phyloP scores from a whole-genome alignment of 2,113 vertebrate species.

The Lophura nycthemera region DNA sequence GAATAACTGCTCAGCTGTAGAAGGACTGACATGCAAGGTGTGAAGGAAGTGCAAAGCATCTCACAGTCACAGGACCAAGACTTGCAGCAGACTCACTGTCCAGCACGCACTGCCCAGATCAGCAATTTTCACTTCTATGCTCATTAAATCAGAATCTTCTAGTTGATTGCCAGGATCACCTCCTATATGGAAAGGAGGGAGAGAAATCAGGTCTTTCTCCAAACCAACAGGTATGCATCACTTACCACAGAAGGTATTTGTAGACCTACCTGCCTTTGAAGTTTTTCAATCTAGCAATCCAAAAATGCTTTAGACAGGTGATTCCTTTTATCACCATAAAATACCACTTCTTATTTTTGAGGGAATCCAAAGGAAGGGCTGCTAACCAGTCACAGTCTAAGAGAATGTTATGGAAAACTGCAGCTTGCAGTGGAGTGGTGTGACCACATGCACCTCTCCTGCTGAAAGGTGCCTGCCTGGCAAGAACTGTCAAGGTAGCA shows the following conservation, averaged over 20 bases:
- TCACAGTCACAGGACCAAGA: accelerated
- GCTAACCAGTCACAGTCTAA: neutral
- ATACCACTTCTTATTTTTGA: neutral
- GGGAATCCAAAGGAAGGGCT: neutral
- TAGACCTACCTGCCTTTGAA: neutral
- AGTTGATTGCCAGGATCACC: neutral
- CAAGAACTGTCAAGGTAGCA: accelerated
- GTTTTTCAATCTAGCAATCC: neutral
- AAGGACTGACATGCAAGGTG: neutral
- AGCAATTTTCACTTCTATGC: slow-evolving; percentile 85
- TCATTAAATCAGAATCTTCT: slow-evolving; percentile 69
- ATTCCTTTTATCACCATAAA: neutral
- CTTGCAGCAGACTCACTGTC: slow-evolving; percentile 77
- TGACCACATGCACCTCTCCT: neutral
- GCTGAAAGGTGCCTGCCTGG: neutral
- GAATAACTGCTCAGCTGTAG: neutral
- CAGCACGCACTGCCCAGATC: slow-evolving; percentile 90
- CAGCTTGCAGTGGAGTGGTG: neutral
- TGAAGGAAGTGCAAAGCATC: neutral
- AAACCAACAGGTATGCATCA: neutral
- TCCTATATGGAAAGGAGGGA: slow-evolving; percentile 16
- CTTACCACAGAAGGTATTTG: neutral
- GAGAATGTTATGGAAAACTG: neutral
- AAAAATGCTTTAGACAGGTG: neutral
- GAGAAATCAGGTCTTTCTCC: neutral